Conservation (phyloP, 2,888 invertebrate genomes). For the Diachrysia chrysitis region DNA sequence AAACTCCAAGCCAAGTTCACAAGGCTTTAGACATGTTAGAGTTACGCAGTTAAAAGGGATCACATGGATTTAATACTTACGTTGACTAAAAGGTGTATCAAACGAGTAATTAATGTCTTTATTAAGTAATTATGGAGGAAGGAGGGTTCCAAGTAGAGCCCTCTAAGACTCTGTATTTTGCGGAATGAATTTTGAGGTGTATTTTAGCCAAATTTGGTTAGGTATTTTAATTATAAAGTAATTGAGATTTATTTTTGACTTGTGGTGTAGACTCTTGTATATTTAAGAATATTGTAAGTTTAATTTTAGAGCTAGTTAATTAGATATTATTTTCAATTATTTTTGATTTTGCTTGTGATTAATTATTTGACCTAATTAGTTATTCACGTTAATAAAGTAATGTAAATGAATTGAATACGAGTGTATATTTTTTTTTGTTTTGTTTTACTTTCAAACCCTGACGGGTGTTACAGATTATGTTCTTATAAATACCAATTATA, state of each 20-base stretch:
- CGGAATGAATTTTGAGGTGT: conserved; percentile 36
- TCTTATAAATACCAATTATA: no score
- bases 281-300: neutral
- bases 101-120: conserved; percentile 36
- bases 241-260: conserved; percentile 1
- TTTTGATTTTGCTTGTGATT: no score
- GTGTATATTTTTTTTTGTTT: no score
- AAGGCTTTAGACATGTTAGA: conserved; percentile 36
- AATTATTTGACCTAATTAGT: no score
- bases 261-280: neutral
- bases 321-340: neutral
- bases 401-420: no score
- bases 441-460: no score
- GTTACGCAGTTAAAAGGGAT: conserved; percentile 24
- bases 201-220: neutral
- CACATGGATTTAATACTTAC: conserved; percentile 13
- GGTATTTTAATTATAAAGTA: neutral
- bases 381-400: no score
- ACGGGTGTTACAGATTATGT: no score
- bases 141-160: conserved; percentile 21
- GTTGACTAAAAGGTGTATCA: conserved; percentile 13
- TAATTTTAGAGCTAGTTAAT: neutral
- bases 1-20: conserved; percentile 41
- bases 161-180: conserved; percentile 24
- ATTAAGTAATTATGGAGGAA: conserved; percentile 40